These are phyloP conservation scores for Odontamblyopus lacepedii DNA, from an alignment of 2,797 vertebrate species.

Conservation along the genomic window DNA sequence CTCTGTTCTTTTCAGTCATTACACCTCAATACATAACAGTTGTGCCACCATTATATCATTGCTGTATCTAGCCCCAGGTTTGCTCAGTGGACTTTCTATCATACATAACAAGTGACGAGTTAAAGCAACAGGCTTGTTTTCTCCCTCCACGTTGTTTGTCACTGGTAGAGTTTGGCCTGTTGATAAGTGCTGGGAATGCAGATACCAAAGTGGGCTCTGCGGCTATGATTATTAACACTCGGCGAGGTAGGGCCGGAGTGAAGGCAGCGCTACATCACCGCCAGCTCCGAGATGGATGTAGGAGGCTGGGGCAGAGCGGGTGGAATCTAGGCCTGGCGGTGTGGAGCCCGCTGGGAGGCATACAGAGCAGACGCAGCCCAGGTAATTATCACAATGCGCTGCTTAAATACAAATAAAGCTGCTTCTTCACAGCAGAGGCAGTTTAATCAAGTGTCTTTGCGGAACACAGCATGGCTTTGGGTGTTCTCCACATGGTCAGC, in stretches of 20 bases:
- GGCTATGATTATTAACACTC: conserved; percentile 60
- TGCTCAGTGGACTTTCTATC: conserved; percentile 8
- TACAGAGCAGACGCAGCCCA: conserved; percentile 33
- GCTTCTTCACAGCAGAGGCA: conserved; percentile 43
- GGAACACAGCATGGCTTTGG: conserved; percentile 4
- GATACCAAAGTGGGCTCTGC: conserved; percentile 30
- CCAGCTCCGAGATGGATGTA: conserved; percentile 56
- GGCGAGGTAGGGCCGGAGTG: conserved; percentile 48
- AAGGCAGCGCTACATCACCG: conserved; percentile 61
- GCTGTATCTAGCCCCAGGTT: neutral
- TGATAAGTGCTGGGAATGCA: conserved; percentile 50
- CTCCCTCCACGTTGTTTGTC: conserved; percentile 21
- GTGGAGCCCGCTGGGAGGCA: conserved; percentile 31
- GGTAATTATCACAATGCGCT: conserved; percentile 52
- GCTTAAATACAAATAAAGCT: conserved; percentile 57
- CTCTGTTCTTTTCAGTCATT: too few relatives aligned
- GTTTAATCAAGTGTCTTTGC: conserved; percentile 45
- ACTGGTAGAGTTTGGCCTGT: conserved; percentile 10
- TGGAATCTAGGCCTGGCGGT: conserved; percentile 49
- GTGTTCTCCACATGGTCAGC: neutral
- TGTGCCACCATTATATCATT: conserved; percentile 1
- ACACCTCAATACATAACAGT: neutral
- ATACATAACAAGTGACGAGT: conserved; percentile 32
- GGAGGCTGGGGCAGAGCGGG: neutral
- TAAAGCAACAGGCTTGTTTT: conserved; percentile 38